These are phyloP conservation scores for Plagodis pulveraria DNA, from an alignment of 2,888 invertebrate genomes.

Conservation along the genomic window DNA sequence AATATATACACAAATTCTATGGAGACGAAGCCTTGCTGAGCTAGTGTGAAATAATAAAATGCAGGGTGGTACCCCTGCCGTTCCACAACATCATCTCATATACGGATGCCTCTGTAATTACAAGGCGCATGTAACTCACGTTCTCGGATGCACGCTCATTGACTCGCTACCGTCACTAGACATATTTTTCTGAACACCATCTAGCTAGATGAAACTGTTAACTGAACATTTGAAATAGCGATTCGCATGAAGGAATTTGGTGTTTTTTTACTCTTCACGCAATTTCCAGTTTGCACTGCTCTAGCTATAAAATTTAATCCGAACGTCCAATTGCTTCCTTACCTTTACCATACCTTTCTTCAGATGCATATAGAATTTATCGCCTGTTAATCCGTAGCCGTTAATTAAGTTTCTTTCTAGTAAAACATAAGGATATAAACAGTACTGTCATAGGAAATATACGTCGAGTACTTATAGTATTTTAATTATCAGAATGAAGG, in stretches of 20 bases:
- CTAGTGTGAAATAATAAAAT: neutral
- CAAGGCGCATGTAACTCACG: slow-evolving; percentile 25
- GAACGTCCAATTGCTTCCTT: neutral
- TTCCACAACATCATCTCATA: slow-evolving; percentile 40
- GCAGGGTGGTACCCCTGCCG: slow-evolving; percentile 26
- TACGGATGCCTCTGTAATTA: slow-evolving; percentile 49
- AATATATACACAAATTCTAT: neutral
- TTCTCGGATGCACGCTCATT: slow-evolving; percentile 20
- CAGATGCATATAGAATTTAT: neutral
- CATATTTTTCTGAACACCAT: slow-evolving; percentile 33
- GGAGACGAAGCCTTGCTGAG: neutral
- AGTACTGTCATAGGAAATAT: no score
- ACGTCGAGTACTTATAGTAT: no score
- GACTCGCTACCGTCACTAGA: slow-evolving; percentile 18
- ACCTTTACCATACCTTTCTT: neutral
- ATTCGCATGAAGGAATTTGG: slow-evolving; percentile 35
- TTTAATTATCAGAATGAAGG: no score
- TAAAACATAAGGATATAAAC: no score
- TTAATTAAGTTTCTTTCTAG: no score
- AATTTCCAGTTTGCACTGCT: no score
- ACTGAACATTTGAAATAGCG: slow-evolving; percentile 37
- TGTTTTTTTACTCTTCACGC: neutral
- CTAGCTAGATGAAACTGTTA: slow-evolving; percentile 33
- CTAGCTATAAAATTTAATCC: no score
- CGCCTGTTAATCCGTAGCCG: neutral